A percentile compares a stretch with the other conserved stretches of the same genome.
Conservation (phyloP, 2,888 invertebrate genomes). For the Andrena chrysosceles region DNA sequence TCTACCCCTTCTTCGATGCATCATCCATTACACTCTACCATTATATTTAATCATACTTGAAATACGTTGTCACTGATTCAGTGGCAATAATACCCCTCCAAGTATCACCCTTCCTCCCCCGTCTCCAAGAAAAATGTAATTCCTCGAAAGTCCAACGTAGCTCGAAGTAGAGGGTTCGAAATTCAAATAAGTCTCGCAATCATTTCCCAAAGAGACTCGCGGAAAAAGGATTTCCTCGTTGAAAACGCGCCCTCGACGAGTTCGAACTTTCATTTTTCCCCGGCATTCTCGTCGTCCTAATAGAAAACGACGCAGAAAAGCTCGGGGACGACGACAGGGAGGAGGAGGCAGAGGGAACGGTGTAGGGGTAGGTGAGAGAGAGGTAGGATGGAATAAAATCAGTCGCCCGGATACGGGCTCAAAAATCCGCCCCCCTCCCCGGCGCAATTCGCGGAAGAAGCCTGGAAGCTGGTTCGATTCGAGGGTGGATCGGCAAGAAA, state of each 20-base stretch:
- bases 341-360: neutral
- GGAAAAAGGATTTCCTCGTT: slow-evolving; percentile 19
- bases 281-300: slow-evolving; percentile 22
- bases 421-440: slow-evolving; percentile 43
- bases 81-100: no score
- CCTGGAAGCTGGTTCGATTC: slow-evolving; percentile 35
- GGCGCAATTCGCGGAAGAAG: slow-evolving; percentile 53
- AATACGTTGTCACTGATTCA: no score
- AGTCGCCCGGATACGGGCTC: slow-evolving; percentile 44
- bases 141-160: neutral
- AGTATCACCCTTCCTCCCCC: neutral
- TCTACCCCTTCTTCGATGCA: no score
- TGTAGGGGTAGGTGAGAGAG: neutral
- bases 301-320: slow-evolving; percentile 38
- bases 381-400: slow-evolving; percentile 44
- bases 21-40: no score
- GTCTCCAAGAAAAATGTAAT: neutral
- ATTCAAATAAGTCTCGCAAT: slow-evolving; percentile 7
- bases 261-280: slow-evolving; percentile 55
- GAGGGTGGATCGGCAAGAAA: slow-evolving; percentile 45
- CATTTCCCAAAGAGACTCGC: neutral
- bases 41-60: no score
- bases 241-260: slow-evolving; percentile 2
- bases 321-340: neutral
- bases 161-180: neutral